phyloP scores from a whole-genome alignment of 2,888 invertebrate genomes.

The Celastrina argiolus region DNA sequence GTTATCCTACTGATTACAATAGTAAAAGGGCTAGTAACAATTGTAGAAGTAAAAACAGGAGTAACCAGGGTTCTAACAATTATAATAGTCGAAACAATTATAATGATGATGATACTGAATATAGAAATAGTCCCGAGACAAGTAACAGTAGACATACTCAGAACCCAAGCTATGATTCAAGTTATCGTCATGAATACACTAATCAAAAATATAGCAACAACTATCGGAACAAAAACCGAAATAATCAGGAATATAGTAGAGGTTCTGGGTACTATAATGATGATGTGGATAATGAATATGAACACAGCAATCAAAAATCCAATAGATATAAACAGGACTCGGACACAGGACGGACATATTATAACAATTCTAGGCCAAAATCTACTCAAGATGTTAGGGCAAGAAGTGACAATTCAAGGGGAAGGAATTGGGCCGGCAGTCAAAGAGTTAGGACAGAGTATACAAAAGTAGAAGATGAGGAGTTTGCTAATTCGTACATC shows the following conservation, averaged over 20 bases:
- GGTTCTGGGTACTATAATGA: neutral
- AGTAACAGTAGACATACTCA: neutral
- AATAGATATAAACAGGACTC: slow-evolving; percentile 44
- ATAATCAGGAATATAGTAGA: neutral
- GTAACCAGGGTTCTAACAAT: neutral
- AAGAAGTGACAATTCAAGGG: slow-evolving; percentile 50
- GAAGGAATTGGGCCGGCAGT: slow-evolving; percentile 56
- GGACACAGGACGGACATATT: slow-evolving; percentile 57
- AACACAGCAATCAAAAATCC: slow-evolving; percentile 28
- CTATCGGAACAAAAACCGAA: neutral
- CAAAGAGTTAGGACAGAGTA: slow-evolving; percentile 56
- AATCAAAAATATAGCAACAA: slow-evolving; percentile 1
- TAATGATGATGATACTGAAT: neutral
- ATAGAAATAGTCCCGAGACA: neutral
- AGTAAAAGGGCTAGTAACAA: neutral
- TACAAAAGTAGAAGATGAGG: slow-evolving; percentile 59
- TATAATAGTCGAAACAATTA: neutral
- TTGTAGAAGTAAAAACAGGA: slow-evolving; percentile 1
- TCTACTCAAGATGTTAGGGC: slow-evolving; percentile 57
- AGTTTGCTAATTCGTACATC: slow-evolving; percentile 60
- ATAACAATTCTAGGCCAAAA: slow-evolving; percentile 61
- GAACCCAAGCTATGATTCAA: neutral
- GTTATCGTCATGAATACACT: neutral
- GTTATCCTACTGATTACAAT: neutral
- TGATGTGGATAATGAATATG: slow-evolving; percentile 5